Evolutionary conservation across 2,888 invertebrate species (phyloP), one percentile per base, ranked within the genome.

Genomic region (Liposcelis brunnea): DNA sequence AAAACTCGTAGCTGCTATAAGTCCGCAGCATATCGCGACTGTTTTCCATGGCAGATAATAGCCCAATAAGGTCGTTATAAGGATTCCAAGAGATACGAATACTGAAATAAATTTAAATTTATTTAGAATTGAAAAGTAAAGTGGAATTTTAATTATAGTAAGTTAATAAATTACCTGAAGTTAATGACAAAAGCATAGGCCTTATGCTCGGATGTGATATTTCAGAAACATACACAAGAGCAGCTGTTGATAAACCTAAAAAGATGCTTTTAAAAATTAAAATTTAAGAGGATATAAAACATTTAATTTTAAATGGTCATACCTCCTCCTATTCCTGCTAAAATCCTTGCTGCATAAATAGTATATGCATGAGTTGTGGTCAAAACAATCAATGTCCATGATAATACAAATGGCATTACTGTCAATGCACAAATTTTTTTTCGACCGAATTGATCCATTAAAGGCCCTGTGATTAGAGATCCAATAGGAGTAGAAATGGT

Each of bases 381-480:
- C n/a, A 57, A 53, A 14, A 61, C 61, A 31, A 69, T 59, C 7
- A 70, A 49, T 15, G 67, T 51, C 71, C 72, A 74, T 11, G 69
- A 61, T 32, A 65, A 48, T 16, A 64, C 55, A 47, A 66, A 63
- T 1, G 71, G 71, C 16, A 70, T 12, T 40, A 65, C 64, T 2
- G 68, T 59, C 1, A 64, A 26, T 7, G 70, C 52, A 48, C 65
- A 64, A 14, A 69, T 55, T 42, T 54, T 58, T 55, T 66, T 70
- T 11, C 74, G 59, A 1, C 74, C 74, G 53, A 63, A 68, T 52
- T 54, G 59, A 54, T 74, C 74, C 70, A 72, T 71, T 42, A 74
- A 51, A 2, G 69, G 67, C 7, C 73, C 74, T 15, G 65, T 62
- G 4, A 66, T 51, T 1, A 71, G 50, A 0, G 73, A 66, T 15